Conservation (phyloP, 2,797 vertebrate genomes). For the Oceanodroma leucorhoa region DNA sequence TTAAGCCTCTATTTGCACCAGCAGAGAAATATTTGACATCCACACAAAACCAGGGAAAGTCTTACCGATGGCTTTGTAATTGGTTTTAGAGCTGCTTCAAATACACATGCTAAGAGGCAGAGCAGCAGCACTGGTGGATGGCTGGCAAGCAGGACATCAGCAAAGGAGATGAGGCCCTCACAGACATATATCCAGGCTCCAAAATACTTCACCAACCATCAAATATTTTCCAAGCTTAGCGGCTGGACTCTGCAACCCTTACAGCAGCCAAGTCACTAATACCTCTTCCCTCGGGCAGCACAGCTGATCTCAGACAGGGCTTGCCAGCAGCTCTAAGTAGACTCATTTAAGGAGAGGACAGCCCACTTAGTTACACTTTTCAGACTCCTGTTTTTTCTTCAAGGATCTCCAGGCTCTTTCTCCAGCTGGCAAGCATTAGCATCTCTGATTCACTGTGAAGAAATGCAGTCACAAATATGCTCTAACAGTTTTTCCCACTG, state of each 20-base stretch:
- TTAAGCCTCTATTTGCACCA: neutral
- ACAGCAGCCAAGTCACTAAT: conserved; percentile 52
- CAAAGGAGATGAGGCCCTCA: neutral
- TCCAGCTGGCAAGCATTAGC: neutral
- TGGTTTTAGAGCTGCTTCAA: neutral
- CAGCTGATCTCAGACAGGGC: conserved; percentile 44
- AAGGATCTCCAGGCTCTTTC: neutral
- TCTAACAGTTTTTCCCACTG: neutral
- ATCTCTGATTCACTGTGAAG: neutral
- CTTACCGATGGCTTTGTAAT: neutral
- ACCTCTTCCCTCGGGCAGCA: conserved; percentile 28
- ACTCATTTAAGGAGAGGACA: neutral
- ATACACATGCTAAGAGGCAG: neutral
- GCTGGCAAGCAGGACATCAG: conserved; percentile 15
- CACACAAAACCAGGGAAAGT: neutral
- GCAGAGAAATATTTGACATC: neutral
- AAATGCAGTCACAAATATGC: neutral
- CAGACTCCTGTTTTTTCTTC: neutral
- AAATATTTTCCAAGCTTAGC: conserved; percentile 43
- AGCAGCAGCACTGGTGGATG: neutral
- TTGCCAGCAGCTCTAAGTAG: conserved; percentile 22
- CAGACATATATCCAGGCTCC: neutral
- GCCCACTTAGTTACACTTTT: neutral
- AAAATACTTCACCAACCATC: conserved; percentile 22
- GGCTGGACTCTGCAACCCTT: conserved; percentile 18